phyloP scores from a whole-genome alignment of 2,888 invertebrate species.

The Sphaeridia pumilis region DNA sequence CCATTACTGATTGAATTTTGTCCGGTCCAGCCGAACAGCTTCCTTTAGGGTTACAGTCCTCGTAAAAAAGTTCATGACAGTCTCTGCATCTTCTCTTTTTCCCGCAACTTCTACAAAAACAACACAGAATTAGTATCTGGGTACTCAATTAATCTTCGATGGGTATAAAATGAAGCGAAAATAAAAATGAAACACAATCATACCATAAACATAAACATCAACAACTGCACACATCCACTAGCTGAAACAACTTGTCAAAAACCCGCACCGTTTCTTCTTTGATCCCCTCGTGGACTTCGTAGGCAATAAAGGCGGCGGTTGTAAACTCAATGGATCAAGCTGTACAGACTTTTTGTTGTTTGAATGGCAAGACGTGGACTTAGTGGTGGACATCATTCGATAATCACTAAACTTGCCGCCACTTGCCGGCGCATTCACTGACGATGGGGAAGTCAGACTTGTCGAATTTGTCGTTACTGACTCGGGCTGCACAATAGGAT shows the following conservation, averaged over 20 bases:
- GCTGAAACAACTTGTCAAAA: conserved; percentile 16
- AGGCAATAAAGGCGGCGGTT: conserved; percentile 35
- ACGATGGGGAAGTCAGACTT: background rate
- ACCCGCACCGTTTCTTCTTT: conserved; percentile 34
- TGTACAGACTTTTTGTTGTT: conserved; percentile 34
- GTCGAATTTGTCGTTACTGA: conserved; percentile 9
- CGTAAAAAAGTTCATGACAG: conserved; percentile 52
- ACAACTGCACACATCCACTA: conserved; percentile 4
- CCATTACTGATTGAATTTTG: conserved; percentile 54
- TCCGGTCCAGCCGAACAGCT: conserved; percentile 44
- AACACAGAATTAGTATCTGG: background rate
- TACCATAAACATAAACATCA: no score
- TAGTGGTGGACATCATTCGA: conserved; percentile 25
- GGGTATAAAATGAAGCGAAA: no score
- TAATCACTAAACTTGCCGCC: conserved; percentile 12
- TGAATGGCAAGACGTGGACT: conserved; percentile 28
- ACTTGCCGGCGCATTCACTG: background rate
- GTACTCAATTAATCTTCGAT: background rate
- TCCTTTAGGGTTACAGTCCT: conserved; percentile 74
- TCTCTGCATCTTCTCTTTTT: conserved; percentile 41
- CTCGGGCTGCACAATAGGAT: conserved; percentile 52
- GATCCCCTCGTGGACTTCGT: conserved; percentile 35
- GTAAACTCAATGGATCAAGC: conserved; percentile 34
- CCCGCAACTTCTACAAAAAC: conserved; percentile 32
- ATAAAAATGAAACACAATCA: no score